Evolutionary conservation across 1,140 invertebrate genomes (phyloP), one percentile per base, ranked within the genome.

Genomic region (Pogonomyrmex barbatus): DNA sequence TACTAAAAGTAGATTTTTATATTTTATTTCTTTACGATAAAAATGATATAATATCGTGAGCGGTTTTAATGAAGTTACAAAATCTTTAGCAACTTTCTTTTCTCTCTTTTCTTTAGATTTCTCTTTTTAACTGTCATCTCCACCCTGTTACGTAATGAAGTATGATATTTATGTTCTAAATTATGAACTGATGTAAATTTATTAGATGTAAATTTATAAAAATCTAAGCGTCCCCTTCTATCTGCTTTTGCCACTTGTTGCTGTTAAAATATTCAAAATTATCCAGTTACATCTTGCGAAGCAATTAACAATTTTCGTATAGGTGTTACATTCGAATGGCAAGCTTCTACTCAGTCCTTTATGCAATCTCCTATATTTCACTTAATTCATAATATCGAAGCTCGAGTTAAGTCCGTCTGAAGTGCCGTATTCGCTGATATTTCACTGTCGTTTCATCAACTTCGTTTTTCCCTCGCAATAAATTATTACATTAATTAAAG

Each of bases 401-500:
- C 39, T 5, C 9, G 10, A 68, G 24, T 68, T 45, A 36, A 36
- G 17, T 14, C 14, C n/a, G 30, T 36, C 4, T 12, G 52, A 39
- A 47, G 30, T 14, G 30, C 17, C 2, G 8, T 14, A 54, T 6
- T 56, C 47, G 8, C 42, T 39, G 52, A 60, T 47, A 39, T 45
- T 75, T 39, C 9, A 79, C 63, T 36, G 65, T 81, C 36, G 5
- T 81, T 50, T 62, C 17, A 68, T 78, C 12, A 79, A 60, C 60
- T 73, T 88, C 4, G 10, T 33, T 79, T 73, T 81, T 73, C 4
- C 33, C 54, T 73, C 42, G 45, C 52, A 47, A 54, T 71, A 88
- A 86, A 86, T 62, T 86, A 86, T 86, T 81, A 24, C 60, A 68
- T 88, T 86, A 76, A 88, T 86, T 88, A 88, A 88, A 86, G 52